A percentile compares a stretch with the other conserved stretches of the same genome.
phyloP scores from a whole-genome alignment of 2,797 vertebrate species.

The Myotis findleyi region DNA sequence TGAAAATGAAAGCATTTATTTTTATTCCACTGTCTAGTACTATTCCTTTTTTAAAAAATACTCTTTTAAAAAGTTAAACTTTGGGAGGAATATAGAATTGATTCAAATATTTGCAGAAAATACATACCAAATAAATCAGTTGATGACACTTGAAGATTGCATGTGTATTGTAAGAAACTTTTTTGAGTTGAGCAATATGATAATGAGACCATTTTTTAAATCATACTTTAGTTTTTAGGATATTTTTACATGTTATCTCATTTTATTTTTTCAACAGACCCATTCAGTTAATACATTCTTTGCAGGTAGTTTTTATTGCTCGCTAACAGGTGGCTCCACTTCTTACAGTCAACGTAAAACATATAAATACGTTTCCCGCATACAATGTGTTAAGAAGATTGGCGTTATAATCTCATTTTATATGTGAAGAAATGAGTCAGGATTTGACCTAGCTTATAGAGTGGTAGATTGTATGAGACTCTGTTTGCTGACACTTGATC shows the following conservation, averaged over 20 bases:
- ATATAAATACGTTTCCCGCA: too few species aligned
- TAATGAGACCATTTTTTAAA: neutral
- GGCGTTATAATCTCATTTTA: neutral
- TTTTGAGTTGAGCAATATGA: constrained; percentile 41
- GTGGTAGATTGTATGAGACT: neutral
- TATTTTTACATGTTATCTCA: constrained; percentile 4
- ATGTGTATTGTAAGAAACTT: constrained; percentile 36
- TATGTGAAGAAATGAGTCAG: neutral
- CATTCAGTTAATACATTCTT: neutral
- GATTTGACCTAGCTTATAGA: constrained; percentile 34
- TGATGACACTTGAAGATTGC: constrained; percentile 38
- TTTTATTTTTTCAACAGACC: neutral
- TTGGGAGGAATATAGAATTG: constrained; percentile 28
- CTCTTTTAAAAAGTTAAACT: neutral
- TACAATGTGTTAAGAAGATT: neutral
- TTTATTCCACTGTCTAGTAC: neutral
- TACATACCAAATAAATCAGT: neutral
- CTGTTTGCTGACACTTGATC: neutral
- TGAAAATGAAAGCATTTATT: constrained; percentile 8
- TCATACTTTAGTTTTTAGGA: neutral
- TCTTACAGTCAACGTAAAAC: too few species aligned
- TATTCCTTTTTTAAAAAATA: neutral
- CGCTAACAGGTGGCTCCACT: too few species aligned
- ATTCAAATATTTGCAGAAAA: constrained; percentile 1
- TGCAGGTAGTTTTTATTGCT: too few species aligned